Conservation (phyloP, 2,888 invertebrate species). For the Drosophila histrio region DNA sequence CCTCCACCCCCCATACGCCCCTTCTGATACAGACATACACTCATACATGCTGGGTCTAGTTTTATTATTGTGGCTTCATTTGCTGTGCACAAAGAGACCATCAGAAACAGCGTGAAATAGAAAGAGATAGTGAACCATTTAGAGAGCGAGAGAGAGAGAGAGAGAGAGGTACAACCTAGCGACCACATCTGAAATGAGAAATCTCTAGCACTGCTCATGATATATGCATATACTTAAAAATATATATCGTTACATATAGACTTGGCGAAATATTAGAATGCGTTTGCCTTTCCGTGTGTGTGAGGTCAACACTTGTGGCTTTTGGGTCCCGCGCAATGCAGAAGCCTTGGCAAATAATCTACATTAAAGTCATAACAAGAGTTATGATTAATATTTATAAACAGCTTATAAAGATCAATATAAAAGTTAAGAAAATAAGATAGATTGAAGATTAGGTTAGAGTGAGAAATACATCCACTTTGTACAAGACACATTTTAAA, state of each 20-base stretch:
- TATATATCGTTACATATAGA: conserved; percentile 27
- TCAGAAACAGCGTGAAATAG: not conserved
- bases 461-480: too few relatives aligned
- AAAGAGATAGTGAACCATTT: not conserved
- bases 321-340: conserved; percentile 17
- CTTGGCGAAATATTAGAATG: conserved; percentile 46
- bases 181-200: conserved; percentile 77
- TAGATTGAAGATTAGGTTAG: too few relatives aligned
- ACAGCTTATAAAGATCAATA: not conserved
- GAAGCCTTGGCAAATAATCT: not conserved
- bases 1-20: too few relatives aligned
- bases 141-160: not conserved
- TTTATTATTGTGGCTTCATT: conserved; percentile 81
- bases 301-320: conserved; percentile 64
- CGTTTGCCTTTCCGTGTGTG: conserved; percentile 1
- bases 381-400: not conserved
- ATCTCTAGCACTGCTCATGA: conserved; percentile 52
- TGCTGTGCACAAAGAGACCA: conserved; percentile 64
- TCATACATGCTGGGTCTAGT: conserved; percentile 28
- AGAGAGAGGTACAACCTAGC: conserved; percentile 30
- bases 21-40: not conserved
- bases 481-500: too few relatives aligned
- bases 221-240: conserved; percentile 28
- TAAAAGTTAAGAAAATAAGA: not conserved
- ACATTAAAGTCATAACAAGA: not conserved